These are phyloP conservation scores for Drosophila neotestacea DNA, from an alignment of 2,888 invertebrate species.

Conservation along the genomic window DNA sequence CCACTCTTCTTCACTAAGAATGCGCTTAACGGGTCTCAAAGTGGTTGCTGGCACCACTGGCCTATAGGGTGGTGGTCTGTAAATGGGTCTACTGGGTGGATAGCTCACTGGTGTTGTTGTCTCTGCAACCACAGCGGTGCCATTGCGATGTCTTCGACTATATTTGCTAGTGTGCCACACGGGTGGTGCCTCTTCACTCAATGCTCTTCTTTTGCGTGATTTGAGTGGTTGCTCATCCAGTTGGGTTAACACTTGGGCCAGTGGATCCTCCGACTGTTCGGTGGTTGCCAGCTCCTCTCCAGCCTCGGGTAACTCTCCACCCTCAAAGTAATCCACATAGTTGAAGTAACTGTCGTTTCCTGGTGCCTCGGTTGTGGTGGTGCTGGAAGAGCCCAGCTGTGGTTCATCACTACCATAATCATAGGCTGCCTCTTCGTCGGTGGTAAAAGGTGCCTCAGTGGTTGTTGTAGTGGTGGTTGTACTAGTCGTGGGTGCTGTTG, in stretches of 20 bases:
- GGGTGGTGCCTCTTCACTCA: conserved; percentile 30
- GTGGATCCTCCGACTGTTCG: conserved; percentile 61
- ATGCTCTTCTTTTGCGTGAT: conserved; percentile 33
- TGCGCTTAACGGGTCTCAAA: background rate
- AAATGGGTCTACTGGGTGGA: conserved; percentile 12
- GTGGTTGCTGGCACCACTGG: conserved; percentile 10
- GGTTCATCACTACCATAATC: conserved; percentile 64
- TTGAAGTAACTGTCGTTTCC: conserved; percentile 80
- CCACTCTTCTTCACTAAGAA: conserved; percentile 62
- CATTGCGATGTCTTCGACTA: conserved; percentile 63
- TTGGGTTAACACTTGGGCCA: conserved; percentile 58
- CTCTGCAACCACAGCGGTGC: conserved; percentile 8
- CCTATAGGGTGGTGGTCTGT: conserved; percentile 28
- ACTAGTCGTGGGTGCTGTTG: background rate
- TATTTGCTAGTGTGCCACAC: conserved; percentile 65
- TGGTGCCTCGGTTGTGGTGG: conserved; percentile 61
- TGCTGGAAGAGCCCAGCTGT: conserved; percentile 45
- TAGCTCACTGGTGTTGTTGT: conserved; percentile 21
- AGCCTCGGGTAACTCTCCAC: conserved; percentile 58
- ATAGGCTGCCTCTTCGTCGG: conserved; percentile 61
- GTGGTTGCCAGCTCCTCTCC: conserved; percentile 46
- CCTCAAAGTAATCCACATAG: conserved; percentile 83
- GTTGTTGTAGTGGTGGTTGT: conserved; percentile 49
- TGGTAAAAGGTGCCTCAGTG: conserved; percentile 40
- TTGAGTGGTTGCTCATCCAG: conserved; percentile 42